These are phyloP conservation scores for Carpatolechia fugitivella DNA, from an alignment of 2,888 invertebrate genomes.

Conservation along the genomic window DNA sequence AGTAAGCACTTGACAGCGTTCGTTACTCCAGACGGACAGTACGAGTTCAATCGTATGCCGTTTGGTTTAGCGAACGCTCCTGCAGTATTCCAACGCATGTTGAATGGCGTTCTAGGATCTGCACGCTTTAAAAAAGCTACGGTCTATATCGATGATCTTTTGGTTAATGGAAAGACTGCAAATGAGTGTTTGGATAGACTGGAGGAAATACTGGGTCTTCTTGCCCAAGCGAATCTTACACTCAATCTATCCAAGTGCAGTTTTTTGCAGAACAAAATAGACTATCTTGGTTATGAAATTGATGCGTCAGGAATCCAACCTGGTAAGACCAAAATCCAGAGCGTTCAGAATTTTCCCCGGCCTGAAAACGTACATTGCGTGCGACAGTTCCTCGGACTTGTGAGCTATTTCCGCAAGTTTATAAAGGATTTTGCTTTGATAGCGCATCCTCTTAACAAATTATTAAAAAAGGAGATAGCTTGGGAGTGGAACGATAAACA, in stretches of 20 bases:
- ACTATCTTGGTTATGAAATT: slow-evolving; percentile 11
- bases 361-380: slow-evolving; percentile 4
- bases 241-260: slow-evolving; percentile 9
- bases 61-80: slow-evolving; percentile 46
- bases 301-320: neutral
- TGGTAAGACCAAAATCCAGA: neutral
- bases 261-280: slow-evolving; percentile 2
- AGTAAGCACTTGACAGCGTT: slow-evolving; percentile 32
- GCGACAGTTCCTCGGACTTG: slow-evolving; percentile 7
- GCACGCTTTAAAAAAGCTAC: slow-evolving; percentile 14
- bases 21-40: slow-evolving; percentile 33
- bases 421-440: neutral
- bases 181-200: neutral
- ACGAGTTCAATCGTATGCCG: slow-evolving; percentile 39
- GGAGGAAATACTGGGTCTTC: neutral
- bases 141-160: slow-evolving; percentile 27
- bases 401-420: neutral
- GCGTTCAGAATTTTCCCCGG: neutral
- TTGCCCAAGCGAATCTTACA: slow-evolving; percentile 7
- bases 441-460: neutral
- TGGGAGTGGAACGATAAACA: slow-evolving; percentile 1
- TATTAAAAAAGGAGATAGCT: neutral
- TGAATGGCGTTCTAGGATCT: slow-evolving; percentile 14
- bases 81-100: slow-evolving; percentile 35
- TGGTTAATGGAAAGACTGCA: slow-evolving; percentile 18